These are phyloP conservation scores for Sardinella longiceps DNA, from an alignment of 2,797 vertebrate species.

Conservation along the genomic window DNA sequence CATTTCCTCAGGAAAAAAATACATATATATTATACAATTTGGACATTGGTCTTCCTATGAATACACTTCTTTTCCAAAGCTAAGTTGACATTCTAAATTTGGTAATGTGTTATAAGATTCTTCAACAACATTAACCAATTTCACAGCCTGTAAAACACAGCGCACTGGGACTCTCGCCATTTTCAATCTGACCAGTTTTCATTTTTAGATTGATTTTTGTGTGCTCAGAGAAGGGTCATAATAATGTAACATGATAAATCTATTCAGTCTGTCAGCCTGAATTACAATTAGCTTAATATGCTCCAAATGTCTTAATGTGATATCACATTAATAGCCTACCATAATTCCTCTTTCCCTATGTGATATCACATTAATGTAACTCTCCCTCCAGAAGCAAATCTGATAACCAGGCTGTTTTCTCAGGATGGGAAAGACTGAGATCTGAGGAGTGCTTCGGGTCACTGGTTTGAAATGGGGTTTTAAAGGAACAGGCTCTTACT, in stretches of 20 bases:
- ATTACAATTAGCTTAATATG: background rate
- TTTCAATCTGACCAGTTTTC: background rate
- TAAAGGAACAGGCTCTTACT: too few relatives aligned
- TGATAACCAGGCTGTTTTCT: too few relatives aligned
- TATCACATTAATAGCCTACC: background rate
- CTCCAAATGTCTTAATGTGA: background rate
- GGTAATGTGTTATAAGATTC: slow-evolving; percentile 2
- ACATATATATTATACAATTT: slow-evolving; percentile 21
- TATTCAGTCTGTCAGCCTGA: background rate
- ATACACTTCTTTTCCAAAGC: background rate
- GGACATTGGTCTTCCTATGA: background rate
- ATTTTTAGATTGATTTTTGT: background rate
- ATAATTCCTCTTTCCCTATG: background rate
- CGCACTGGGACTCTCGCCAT: background rate
- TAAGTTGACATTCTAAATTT: background rate
- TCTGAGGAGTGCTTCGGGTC: too few relatives aligned
- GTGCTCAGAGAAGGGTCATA: slow-evolving; percentile 5
- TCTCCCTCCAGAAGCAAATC: too few relatives aligned
- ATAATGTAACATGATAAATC: background rate
- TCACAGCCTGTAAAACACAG: background rate
- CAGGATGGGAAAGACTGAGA: too few relatives aligned
- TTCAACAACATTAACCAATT: slow-evolving; percentile 5
- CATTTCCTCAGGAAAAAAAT: slow-evolving; percentile 22
- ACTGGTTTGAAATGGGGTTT: too few relatives aligned
- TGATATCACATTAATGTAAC: too few relatives aligned